Conservation (phyloP, 1,140 invertebrate genomes). For the Hermatobates lingyangjiaoensis region DNA sequence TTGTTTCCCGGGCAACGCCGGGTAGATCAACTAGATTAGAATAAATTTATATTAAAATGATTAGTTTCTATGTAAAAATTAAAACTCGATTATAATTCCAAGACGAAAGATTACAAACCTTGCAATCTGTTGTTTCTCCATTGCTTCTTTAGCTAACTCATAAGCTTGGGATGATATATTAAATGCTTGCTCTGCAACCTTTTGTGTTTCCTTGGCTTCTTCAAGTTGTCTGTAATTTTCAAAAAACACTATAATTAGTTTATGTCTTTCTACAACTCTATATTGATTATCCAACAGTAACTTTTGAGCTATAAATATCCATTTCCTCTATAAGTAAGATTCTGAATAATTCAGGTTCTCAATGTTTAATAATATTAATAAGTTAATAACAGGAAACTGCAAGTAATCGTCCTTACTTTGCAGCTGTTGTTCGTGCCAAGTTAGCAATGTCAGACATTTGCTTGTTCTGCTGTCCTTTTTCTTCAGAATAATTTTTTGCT, state of each 20-base stretch:
- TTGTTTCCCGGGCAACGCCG: too few species aligned
- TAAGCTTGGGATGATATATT: constrained; percentile 67
- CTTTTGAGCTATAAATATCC: constrained; percentile 6
- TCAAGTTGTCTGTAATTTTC: constrained; percentile 34
- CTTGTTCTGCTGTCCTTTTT: constrained; percentile 76
- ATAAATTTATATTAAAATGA: too few species aligned
- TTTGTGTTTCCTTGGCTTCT: constrained; percentile 56
- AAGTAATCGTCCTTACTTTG: constrained; percentile 33
- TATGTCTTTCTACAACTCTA: neutral
- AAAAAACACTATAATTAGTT: neutral
- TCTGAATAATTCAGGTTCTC: neutral
- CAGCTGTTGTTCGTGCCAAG: constrained; percentile 59
- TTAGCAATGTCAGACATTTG: constrained; percentile 80
- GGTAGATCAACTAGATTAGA: too few species aligned
- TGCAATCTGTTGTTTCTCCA: constrained; percentile 59
- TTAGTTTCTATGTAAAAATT: too few species aligned
- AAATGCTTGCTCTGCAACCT: constrained; percentile 55
- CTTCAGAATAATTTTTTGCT: constrained; percentile 59
- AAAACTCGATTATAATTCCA: too few species aligned
- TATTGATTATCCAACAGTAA: neutral
- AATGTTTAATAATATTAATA: constrained; percentile 2
- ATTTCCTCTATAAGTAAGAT: neutral
- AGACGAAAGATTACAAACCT: too few species aligned
- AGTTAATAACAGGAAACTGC: constrained; percentile 5
- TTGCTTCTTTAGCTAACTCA: constrained; percentile 50